Base-by-base conservation (phyloP, 2,888 invertebrate species). In the Drosophila nigritarsus region DNA sequence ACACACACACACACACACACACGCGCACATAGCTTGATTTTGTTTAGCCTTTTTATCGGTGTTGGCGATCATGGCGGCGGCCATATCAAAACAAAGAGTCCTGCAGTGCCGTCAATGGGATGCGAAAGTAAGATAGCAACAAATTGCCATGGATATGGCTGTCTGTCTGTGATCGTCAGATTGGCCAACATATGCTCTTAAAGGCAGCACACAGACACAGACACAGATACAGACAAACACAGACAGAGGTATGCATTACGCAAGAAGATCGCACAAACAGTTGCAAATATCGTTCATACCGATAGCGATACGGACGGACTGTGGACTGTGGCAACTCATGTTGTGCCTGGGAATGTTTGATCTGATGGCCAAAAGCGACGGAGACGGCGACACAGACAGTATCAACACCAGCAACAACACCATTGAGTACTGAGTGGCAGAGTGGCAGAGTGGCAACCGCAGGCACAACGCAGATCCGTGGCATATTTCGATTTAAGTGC, bases 41-140 rank as follows among this genome's bases (percentile, higher is more conserved):
- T 45, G 20, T 45, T 45, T 45, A 45, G 24, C 15, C 24, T 45
- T 65, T 72, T 88, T 86, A 85, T 83, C 83, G 83, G 67, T 61
- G 71, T 82, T 64, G 61, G 48, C 66, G 80, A 82, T 87, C 80
- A 67, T 65, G 67, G 59, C 68, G 75, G 72, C 89, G 87, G 83
- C 87, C 74, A 66, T 87, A 89, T 83, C 89, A 87, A 89, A 83
- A 89, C 87, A 63, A 77, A 80, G 71, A 87, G 81, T 89, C 83
- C 83, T 83, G 83, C 87, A 72, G 83, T 73, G 83, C 72, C 66
- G 87, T 70, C 74, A 73, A 83, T 89, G 83, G 83, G 84, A 77
- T 86, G 87, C 66, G 81, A 86, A 89, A 74, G 83, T 89, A 80
- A 75, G 84, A 86, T 87, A 84, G 70, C 83, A 83, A 87, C 83